phyloP scores from a whole-genome alignment of 2,888 invertebrate species.

The Pammene aurita region DNA sequence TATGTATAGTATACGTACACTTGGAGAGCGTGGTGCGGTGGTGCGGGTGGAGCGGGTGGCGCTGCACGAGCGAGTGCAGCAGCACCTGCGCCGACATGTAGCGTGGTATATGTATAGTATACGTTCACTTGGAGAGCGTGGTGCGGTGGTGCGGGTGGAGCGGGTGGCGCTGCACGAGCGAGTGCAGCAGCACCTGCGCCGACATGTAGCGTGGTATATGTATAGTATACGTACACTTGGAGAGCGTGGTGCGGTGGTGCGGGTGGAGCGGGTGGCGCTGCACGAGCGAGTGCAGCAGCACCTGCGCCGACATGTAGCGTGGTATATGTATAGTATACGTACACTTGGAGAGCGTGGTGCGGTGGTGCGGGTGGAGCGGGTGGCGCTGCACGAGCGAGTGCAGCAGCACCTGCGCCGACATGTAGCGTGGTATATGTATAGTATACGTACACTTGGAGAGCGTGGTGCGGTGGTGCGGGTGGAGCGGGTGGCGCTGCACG shows the following conservation, averaged over 20 bases:
- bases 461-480: conserved; percentile 93
- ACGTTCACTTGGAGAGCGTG: conserved; percentile 94
- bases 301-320: conserved; percentile 99
- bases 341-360: conserved; percentile 95
- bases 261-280: conserved; percentile 97
- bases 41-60: conserved; percentile 94
- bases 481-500: conserved; percentile 96
- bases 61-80: conserved; percentile 97
- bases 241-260: conserved; percentile 93
- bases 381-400: conserved; percentile 98
- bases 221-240: conserved; percentile 96
- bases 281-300: conserved; percentile 97
- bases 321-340: no score
- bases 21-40: conserved; percentile 94
- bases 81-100: conserved; percentile 99
- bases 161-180: conserved; percentile 97
- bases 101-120: no score
- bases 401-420: conserved; percentile 98
- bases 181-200: conserved; percentile 98
- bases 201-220: conserved; percentile 99
- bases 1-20: no score
- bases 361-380: conserved; percentile 94
- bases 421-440: no score
- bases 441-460: conserved; percentile 96
- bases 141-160: conserved; percentile 93